Evolutionary conservation across 2,888 invertebrate species (phyloP).

Genomic region (Idaea dimidiata): DNA sequence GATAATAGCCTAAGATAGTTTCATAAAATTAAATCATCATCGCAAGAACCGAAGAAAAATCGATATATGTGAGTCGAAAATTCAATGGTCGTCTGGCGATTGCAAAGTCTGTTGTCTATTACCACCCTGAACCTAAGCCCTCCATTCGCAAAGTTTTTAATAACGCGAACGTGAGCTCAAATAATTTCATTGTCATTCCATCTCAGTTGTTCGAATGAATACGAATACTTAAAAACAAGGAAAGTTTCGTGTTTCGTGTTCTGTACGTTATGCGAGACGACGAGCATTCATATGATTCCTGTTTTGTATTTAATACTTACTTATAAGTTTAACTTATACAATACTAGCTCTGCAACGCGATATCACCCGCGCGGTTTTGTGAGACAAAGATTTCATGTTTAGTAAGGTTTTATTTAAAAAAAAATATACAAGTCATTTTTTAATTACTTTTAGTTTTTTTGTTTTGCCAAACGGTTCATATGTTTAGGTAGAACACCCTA

Average conservation of each 20-base stretch:
- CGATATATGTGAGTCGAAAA: neutral
- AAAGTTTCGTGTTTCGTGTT: neutral
- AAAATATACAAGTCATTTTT: no score
- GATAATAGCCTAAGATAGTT: no score
- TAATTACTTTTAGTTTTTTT: no score
- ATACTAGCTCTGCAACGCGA: neutral
- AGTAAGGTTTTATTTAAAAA: no score
- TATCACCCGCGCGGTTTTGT: no score
- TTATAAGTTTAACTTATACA: neutral
- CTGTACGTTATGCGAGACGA: neutral
- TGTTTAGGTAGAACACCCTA: no score
- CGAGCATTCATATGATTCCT: neutral
- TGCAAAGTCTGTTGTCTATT: neutral
- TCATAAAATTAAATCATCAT: no score
- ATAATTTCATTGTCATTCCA: slow-evolving; percentile 38
- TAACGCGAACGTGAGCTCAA: slow-evolving; percentile 30
- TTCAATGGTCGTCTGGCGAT: neutral
- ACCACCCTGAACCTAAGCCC: slow-evolving; percentile 25
- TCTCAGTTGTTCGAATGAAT: slow-evolving; percentile 26
- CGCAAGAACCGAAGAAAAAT: no score
- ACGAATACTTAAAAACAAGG: slow-evolving; percentile 6
- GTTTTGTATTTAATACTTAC: neutral
- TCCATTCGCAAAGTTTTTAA: slow-evolving; percentile 34
- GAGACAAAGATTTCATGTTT: no score
- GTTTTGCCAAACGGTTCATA: no score